Base-by-base conservation (phyloP, 1,140 invertebrate species). In the Polypedilum pembai region DNA sequence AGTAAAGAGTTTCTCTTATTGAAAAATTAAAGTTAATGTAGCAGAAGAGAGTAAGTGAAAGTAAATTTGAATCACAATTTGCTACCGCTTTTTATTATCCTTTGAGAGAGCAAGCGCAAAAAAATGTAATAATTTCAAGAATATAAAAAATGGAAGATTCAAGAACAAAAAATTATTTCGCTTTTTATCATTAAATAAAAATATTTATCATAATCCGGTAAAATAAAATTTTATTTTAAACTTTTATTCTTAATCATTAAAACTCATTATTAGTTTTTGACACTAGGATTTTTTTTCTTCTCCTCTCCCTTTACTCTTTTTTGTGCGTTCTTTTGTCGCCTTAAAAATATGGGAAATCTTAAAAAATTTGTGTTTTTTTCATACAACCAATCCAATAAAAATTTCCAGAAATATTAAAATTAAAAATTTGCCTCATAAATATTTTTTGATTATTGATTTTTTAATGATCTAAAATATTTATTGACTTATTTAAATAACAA, bases 201-300 rank as follows among this genome's bases (percentile, higher is more conserved):
- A n/a, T n/a, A n/a, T n/a, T n/a, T n/a, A n/a, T 41, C 40, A 7
- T 45, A 45, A 45, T 10, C 1, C 15, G 40, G 10, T 41, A 41
- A 41, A 41, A 7, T 41, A 7, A 41, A 41, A n/a, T 45, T 45
- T 45, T 1, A 45, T 8, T 45, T 3, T 45, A 3, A 45, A 45
- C 41, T 45, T 45, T 45, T 7, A 41, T 41, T 8, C 15, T 56
- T 56, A 56, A 33, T 33, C 24, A 33, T 5, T 33, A 33, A 33
- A 33, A 33, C 41, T 45, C 65, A 69, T 69, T 21, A 69, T 69
- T 69, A 69, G 65, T 69, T 69, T 18, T 69, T 33, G 24, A 33
- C 24, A 33, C 24, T 33, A 33, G 45, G 12, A 12, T 56, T 56
- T 56, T 56, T 56, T 56, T n/a, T 56, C 45, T 15, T 12, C 45